phyloP scores from a whole-genome alignment of 2,113 vertebrate species.

The Phocoena phocoena region DNA sequence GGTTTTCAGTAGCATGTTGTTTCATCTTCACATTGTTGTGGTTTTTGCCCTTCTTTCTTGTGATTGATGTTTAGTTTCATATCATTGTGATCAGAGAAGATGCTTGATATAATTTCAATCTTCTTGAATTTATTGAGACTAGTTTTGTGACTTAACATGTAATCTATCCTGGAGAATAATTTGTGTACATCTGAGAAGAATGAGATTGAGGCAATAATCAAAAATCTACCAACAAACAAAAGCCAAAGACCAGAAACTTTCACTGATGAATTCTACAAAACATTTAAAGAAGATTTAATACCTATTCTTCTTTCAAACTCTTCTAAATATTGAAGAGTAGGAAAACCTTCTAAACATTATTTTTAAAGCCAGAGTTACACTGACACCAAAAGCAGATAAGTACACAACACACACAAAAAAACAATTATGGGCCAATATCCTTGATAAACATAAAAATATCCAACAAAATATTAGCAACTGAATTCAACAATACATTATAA shows the following conservation, averaged over 20 bases:
- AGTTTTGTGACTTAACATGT: neutral
- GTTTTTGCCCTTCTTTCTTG: neutral
- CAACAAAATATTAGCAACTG: neutral
- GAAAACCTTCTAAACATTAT: neutral
- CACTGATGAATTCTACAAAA: neutral
- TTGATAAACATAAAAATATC: neutral
- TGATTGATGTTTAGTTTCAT: neutral
- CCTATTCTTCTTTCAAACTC: neutral
- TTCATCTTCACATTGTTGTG: neutral
- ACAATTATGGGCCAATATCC: neutral
- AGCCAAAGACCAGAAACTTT: fast-evolving
- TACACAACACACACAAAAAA: neutral
- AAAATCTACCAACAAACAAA: neutral
- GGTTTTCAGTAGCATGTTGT: neutral
- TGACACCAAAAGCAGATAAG: neutral
- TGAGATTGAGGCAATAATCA: neutral
- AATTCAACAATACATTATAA: neutral
- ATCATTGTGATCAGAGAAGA: neutral
- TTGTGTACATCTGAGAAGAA: neutral
- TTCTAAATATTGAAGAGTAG: neutral
- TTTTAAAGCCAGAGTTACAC: neutral
- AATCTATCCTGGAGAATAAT: neutral
- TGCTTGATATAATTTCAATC: neutral
- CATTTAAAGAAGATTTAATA: neutral
- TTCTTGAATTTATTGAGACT: neutral